Evolutionary conservation across 2,113 vertebrate species (phyloP).

Genomic region (Odocoileus virginianus): DNA sequence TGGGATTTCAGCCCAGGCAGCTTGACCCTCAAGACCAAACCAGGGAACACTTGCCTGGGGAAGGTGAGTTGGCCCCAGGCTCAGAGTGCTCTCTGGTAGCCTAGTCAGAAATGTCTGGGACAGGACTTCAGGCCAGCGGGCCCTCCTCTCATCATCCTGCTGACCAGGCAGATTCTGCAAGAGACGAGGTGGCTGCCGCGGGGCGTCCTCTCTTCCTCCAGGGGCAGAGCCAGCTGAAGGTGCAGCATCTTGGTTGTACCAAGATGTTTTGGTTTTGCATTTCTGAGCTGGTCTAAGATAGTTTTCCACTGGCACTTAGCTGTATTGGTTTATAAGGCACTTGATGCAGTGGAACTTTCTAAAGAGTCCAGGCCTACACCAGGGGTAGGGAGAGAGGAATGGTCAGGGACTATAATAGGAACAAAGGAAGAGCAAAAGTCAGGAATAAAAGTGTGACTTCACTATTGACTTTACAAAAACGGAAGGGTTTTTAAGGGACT

Average conservation of each 20-base stretch:
- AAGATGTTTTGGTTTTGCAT: background rate
- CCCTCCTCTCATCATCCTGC: background rate
- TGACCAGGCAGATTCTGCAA: background rate
- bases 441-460: background rate
- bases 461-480: background rate
- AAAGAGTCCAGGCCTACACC: background rate
- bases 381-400: background rate
- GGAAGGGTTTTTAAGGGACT: background rate
- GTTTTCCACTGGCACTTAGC: background rate
- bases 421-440: background rate
- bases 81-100: background rate
- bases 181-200: fast-evolving
- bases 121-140: background rate
- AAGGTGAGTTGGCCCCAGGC: background rate
- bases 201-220: background rate
- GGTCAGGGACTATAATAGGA: background rate
- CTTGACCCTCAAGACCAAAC: background rate
- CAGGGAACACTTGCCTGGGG: background rate
- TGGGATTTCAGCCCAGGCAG: background rate
- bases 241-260: background rate
- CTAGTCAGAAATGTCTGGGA: background rate
- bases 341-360: background rate
- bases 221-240: background rate
- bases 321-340: background rate
- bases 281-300: background rate